Evolutionary conservation across 2,113 vertebrate species (phyloP).

Genomic region (Diphyllodes magnificus): DNA sequence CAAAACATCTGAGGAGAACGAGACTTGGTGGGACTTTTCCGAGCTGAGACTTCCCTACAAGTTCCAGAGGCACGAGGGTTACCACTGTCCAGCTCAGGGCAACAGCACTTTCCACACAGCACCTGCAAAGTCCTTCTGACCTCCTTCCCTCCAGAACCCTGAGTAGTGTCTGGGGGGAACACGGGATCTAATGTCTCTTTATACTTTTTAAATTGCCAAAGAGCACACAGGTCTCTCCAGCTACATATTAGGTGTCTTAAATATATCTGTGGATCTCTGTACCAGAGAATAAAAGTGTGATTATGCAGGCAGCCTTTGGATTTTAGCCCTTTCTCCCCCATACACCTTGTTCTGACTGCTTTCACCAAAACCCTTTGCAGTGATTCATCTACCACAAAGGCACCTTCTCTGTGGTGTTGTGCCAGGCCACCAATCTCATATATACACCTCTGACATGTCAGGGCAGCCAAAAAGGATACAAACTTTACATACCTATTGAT

Average conservation of each 20-base stretch:
- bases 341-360: background rate
- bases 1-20: background rate
- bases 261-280: background rate
- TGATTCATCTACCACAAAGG: background rate
- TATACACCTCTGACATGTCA: fast-evolving
- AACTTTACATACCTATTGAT: background rate
- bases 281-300: background rate
- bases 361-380: background rate
- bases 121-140: background rate
- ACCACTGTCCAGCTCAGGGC: background rate
- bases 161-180: background rate
- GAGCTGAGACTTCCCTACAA: background rate
- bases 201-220: background rate
- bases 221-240: background rate
- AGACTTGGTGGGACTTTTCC: background rate
- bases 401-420: background rate
- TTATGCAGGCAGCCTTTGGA: background rate
- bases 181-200: background rate
- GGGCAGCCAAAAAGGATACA: background rate
- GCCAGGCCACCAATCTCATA: background rate
- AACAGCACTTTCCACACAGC: background rate
- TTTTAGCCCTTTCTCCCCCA: background rate
- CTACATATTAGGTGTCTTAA: background rate
- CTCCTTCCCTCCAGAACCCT: background rate
- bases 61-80: background rate